Percentiles rank a stretch among this genome's conserved stretches.
These are phyloP conservation scores for Teleogryllus occipitalis DNA, from an alignment of 1,140 invertebrate species.

Conservation along the genomic window DNA sequence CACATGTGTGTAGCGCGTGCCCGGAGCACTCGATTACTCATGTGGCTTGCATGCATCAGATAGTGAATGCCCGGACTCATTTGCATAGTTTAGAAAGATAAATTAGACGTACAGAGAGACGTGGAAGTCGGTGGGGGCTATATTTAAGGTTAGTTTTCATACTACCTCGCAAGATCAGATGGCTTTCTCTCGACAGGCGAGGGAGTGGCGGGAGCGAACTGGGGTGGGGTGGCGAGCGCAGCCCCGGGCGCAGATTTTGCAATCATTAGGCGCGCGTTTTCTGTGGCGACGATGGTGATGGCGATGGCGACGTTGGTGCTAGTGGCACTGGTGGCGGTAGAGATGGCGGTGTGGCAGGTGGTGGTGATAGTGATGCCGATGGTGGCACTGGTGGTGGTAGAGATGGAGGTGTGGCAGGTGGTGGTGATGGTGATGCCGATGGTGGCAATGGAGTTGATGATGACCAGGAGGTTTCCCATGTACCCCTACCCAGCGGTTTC, in stretches of 20 bases:
- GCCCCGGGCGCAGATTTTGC: not conserved
- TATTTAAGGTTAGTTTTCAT: conserved; percentile 1
- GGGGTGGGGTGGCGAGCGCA: not conserved
- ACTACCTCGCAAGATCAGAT: not conserved
- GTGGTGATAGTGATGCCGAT: no score
- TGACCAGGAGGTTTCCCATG: no score
- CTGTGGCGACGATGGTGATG: not conserved
- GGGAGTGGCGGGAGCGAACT: not conserved
- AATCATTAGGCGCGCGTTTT: not conserved
- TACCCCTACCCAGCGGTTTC: no score
- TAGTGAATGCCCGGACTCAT: not conserved
- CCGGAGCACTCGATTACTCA: not conserved
- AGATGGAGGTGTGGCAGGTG: no score
- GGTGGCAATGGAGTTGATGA: no score
- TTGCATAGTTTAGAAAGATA: conserved; percentile 5
- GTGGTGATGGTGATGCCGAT: no score
- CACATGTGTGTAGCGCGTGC: not conserved
- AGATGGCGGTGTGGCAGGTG: not conserved
- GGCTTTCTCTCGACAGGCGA: not conserved
- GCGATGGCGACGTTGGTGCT: not conserved
- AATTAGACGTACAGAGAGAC: not conserved
- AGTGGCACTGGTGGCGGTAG: not conserved
- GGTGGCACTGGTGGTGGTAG: no score
- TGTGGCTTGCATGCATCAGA: not conserved
- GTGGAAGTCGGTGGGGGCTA: not conserved